Base-by-base conservation (phyloP, 2,888 invertebrate species). In the Helleia helle region DNA sequence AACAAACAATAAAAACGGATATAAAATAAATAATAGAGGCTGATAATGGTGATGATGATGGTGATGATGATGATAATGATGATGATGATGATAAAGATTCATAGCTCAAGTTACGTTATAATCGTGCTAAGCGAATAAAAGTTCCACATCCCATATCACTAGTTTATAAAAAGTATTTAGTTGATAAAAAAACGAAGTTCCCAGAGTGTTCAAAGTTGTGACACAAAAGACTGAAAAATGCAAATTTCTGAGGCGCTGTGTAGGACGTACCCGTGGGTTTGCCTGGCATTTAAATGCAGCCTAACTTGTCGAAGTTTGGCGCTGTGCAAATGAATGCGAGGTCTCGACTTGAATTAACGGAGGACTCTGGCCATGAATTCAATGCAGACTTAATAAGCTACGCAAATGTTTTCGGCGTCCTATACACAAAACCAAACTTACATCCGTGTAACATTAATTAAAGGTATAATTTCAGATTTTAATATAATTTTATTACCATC, bases 291-390 rank as follows among this genome's bases (percentile, higher is more conserved):
- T 68, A 73, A 76, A 77, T 73, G 70, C 71, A 73, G 64, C 65
- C 67, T 57, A 62, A 71, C 71, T 72, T 75, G 71, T 67, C 67
- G 71, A 74, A 75, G 62, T 71, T 74, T 68, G 57, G 59, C 60
- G 62, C 54, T 63, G 68, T 64, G 59, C 64, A 67, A 75, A 71
- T 71, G 64, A 74, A 69, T 69, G 66, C 59, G 53, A 43, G 41
- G 28, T 37, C 34, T 26, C 34, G 28, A 37, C 25, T 38, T 36
- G 15, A 18, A 22, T 43, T 43, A 42, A n/a, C 36, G 4, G 34
- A 27, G 27, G 34, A 40, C 31, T 37, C 24, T n/a, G 25, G 12
- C 15, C 13, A 37, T 15, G 25, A 38, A 38, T 42, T 42, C n/a
- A 42, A 38, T 38, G 27, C 15, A 17, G 34, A 17, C 6, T 15